Evolutionary conservation across 2,113 vertebrate species (phyloP).

Genomic region (Gopherus evgoodei): DNA sequence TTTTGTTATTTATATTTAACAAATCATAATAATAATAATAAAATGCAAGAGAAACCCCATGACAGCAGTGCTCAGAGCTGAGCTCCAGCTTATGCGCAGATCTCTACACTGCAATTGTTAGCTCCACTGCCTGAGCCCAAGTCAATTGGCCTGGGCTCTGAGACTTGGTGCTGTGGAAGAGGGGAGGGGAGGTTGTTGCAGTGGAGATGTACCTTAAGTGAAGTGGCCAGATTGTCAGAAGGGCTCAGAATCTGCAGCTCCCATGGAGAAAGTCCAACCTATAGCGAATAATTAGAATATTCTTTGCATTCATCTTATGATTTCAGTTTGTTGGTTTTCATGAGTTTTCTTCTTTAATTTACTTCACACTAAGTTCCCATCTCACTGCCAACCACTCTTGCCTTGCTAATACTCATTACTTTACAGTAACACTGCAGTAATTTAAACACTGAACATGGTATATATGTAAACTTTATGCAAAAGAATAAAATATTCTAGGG

Average conservation of each 20-base stretch:
- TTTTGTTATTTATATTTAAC: background rate
- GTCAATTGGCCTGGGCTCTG: background rate
- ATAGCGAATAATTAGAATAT: background rate
- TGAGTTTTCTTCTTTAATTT: background rate
- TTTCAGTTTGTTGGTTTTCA: background rate
- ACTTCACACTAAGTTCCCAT: background rate
- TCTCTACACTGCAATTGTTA: background rate
- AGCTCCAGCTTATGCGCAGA: background rate
- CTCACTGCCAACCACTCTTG: background rate
- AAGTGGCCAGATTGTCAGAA: background rate
- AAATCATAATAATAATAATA: background rate
- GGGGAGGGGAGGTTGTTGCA: background rate
- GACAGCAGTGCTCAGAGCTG: background rate
- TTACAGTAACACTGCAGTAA: background rate
- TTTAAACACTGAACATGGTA: slow-evolving; percentile 29
- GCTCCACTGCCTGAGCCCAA: background rate
- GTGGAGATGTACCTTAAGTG: background rate
- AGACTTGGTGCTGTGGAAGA: background rate
- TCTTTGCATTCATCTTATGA: background rate
- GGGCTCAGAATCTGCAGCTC: background rate
- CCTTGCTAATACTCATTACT: background rate
- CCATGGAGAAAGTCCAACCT: background rate
- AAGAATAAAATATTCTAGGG: background rate
- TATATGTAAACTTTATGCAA: background rate
- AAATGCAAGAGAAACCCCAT: background rate